These are phyloP conservation scores for Acipenser transmontanus DNA, from an alignment of 2,797 vertebrate genomes.

Conservation along the genomic window DNA sequence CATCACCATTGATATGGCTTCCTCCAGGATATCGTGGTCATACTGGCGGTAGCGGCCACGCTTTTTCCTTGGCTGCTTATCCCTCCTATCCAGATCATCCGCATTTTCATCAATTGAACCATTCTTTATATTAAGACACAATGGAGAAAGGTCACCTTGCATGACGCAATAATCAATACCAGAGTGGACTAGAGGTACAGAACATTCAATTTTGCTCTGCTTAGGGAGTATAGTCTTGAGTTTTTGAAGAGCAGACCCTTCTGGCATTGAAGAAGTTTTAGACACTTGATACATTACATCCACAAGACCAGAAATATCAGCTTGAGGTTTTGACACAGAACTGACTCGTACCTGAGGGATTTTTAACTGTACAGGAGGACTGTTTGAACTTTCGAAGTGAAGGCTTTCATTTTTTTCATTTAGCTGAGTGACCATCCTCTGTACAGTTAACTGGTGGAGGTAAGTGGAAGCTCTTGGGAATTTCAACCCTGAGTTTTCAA, in stretches of 20 bases:
- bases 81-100: conserved; percentile 73
- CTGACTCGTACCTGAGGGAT: conserved; percentile 93
- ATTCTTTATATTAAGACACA: conserved; percentile 83
- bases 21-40: conserved; percentile 94
- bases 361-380: conserved; percentile 78
- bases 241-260: conserved; percentile 77
- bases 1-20: conserved; percentile 97
- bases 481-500: conserved; percentile 82
- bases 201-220: conserved; percentile 78
- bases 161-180: conserved; percentile 75
- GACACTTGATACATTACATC: conserved; percentile 83
- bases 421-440: conserved; percentile 81
- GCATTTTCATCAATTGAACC: conserved; percentile 75
- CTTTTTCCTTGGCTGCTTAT: conserved; percentile 96
- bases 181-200: conserved; percentile 68
- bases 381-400: conserved; percentile 64
- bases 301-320: conserved; percentile 75
- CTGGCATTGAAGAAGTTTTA: conserved; percentile 67
- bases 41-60: conserved; percentile 95
- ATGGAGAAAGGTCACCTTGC: conserved; percentile 77
- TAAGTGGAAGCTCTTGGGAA: conserved; percentile 82
- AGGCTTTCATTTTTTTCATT: conserved; percentile 73
- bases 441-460: conserved; percentile 82
- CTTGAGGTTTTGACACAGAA: conserved; percentile 72
- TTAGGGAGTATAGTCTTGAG: conserved; percentile 82